phyloP scores from a whole-genome alignment of 2,113 vertebrate species.

The Bubo bubo region DNA sequence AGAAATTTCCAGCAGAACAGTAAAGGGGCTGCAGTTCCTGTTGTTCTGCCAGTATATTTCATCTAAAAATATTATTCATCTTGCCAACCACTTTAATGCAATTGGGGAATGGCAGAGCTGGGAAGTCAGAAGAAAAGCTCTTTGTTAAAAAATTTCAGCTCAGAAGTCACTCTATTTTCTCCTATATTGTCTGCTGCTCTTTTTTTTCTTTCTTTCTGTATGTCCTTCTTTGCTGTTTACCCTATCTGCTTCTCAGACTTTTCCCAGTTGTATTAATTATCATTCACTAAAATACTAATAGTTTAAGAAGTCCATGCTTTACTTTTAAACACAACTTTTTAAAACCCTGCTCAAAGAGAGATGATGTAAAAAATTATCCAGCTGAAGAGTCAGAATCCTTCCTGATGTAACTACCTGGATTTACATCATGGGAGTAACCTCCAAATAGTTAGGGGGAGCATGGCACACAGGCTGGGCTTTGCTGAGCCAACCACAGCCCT shows the following conservation, averaged over 20 bases:
- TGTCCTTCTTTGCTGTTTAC: slow-evolving; percentile 31
- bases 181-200: background rate
- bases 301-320: background rate
- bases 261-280: slow-evolving; percentile 52
- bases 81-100: slow-evolving; percentile 63
- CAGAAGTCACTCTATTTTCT: slow-evolving; percentile 36
- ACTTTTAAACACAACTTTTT: background rate
- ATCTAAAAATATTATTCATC: slow-evolving; percentile 69
- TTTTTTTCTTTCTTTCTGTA: background rate
- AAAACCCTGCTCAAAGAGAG: background rate
- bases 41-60: slow-evolving; percentile 71
- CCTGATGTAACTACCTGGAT: background rate
- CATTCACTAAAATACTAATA: slow-evolving; percentile 6
- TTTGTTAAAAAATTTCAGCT: slow-evolving; percentile 56
- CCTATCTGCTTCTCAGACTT: slow-evolving; percentile 23
- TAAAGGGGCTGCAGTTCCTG: slow-evolving; percentile 67
- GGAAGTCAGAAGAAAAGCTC: slow-evolving; percentile 51
- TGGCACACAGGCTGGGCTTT: slow-evolving; percentile 1
- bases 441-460: background rate
- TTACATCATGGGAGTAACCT: slow-evolving; percentile 6
- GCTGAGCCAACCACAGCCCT: background rate
- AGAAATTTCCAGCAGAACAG: slow-evolving; percentile 77
- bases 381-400: background rate
- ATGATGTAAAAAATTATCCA: background rate
- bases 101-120: slow-evolving; percentile 60